Evolutionary conservation across 2,888 invertebrate species (phyloP).

Genomic region (Caradrina kadenii): DNA sequence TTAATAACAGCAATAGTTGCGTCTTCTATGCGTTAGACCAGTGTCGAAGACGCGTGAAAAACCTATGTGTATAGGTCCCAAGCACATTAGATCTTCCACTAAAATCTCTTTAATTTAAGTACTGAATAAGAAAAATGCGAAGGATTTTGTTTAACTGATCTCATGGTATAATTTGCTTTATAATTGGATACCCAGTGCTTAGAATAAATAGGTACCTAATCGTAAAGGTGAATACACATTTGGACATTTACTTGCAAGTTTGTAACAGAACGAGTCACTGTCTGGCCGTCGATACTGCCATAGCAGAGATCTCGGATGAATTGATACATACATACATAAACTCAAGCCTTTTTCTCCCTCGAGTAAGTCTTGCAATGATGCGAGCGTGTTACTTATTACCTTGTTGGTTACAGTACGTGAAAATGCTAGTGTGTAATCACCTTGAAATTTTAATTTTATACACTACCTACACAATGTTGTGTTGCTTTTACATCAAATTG

Average conservation of each 20-base stretch:
- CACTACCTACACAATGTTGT: constrained; percentile 6
- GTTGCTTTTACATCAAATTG: constrained; percentile 41
- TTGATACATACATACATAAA: no score
- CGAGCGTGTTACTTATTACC: no score
- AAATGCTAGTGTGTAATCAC: constrained; percentile 10
- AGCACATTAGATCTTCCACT: background rate
- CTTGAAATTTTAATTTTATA: constrained; percentile 21
- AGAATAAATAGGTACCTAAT: constrained; percentile 20
- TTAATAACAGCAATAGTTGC: no score
- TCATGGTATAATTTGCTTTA: constrained; percentile 51
- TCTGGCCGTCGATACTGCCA: no score
- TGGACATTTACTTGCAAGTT: constrained; percentile 14
- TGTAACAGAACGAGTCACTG: background rate
- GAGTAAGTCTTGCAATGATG: no score
- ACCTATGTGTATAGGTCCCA: background rate
- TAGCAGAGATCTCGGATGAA: no score
- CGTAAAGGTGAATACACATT: constrained; percentile 6
- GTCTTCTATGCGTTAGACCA: no score
- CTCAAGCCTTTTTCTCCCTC: no score
- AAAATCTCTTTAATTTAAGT: constrained; percentile 34
- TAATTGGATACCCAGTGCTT: constrained; percentile 52
- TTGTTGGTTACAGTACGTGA: background rate
- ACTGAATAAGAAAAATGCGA: constrained; percentile 44
- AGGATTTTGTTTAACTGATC: constrained; percentile 53
- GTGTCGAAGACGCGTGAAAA: background rate